Base-by-base conservation (phyloP, 1,140 invertebrate species). In the Drosophila biarmipes region DNA sequence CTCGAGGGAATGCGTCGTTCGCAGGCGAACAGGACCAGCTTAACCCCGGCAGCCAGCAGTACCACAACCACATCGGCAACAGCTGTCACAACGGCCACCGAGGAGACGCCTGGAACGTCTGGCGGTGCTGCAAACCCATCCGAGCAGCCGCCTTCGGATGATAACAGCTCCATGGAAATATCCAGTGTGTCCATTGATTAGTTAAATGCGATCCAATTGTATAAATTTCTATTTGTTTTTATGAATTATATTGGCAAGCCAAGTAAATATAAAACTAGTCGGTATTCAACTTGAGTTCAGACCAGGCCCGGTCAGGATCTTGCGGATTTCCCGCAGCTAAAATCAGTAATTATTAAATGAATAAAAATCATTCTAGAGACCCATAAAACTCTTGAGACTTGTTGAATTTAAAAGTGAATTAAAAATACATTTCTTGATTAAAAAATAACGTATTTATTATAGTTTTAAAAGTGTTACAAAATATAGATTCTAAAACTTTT, bases 141-240 rank as follows among this genome's bases (percentile, higher is more conserved):
- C 0, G 82, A 91, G 14, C 71, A 53, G n/a, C 66, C 68, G n/a
- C 58, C 49, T 6, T 73, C 78, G 19, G 69, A 89, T 15, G 90
- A 91, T 49, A 58, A 55, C 31, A 84, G 84, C 35, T 82, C 89
- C 2, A 91, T 91, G 90, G 90, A 91, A 21, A 81, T 91, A 51
- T 91, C 86, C 10, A 89, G 71, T 11, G 85, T 91, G 8, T 91
- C 80, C 42, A 91, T 91, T 10, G 90, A 91, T 56, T 78, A 82
- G 56, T 29, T 21, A 14, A 12, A 29, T 29, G 7, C 31, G 15
- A 14, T 15, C 7, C 43, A 31, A n/a, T 37, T 69, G 63, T 69
- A 67, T 7, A 68, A 69, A 68, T 68, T 54, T 19, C 31, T 12
- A 1, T 37, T 69, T 45, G 63, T 68, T 69, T 54, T 54, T 45